Percentiles rank a stretch among this genome's conserved stretches.
phyloP scores from a whole-genome alignment of 1,140 invertebrate species.

The Tetramorium simillimum region DNA sequence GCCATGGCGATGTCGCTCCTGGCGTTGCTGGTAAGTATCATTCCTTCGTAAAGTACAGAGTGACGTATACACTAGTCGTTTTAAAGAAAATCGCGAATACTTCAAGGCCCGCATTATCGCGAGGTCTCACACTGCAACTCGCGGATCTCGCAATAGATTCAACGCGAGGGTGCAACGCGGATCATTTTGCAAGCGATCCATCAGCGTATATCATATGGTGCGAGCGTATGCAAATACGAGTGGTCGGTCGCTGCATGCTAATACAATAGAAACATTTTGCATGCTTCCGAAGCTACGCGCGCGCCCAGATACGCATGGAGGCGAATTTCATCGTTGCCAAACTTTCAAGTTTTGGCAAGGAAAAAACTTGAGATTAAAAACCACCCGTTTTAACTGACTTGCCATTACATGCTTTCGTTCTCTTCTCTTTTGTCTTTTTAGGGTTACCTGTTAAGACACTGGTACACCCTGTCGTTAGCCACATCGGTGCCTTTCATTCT shows the following conservation, averaged over 20 bases:
- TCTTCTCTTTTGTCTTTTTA: constrained; percentile 59
- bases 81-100: neutral
- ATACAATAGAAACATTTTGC: constrained; percentile 45
- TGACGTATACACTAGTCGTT: neutral
- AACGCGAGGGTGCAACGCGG: constrained; percentile 35
- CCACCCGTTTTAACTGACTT: neutral
- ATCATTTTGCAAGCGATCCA: constrained; percentile 48
- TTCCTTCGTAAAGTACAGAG: neutral
- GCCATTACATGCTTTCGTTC: neutral
- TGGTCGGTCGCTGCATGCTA: constrained; percentile 23
- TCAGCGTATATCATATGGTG: constrained; percentile 27
- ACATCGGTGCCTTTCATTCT: constrained; percentile 90
- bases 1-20: constrained; percentile 89
- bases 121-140: neutral
- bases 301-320: neutral
- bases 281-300: neutral
- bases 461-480: constrained; percentile 89
- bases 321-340: neutral
- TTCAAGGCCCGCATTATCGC: neutral
- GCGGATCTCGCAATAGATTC: constrained; percentile 18
- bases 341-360: neutral
- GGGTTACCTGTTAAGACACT: constrained; percentile 88
- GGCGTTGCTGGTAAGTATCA: constrained; percentile 85
- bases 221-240: constrained; percentile 51
- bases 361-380: neutral